phyloP scores from a whole-genome alignment of 2,888 invertebrate species.

The Nebria brevicollis region DNA sequence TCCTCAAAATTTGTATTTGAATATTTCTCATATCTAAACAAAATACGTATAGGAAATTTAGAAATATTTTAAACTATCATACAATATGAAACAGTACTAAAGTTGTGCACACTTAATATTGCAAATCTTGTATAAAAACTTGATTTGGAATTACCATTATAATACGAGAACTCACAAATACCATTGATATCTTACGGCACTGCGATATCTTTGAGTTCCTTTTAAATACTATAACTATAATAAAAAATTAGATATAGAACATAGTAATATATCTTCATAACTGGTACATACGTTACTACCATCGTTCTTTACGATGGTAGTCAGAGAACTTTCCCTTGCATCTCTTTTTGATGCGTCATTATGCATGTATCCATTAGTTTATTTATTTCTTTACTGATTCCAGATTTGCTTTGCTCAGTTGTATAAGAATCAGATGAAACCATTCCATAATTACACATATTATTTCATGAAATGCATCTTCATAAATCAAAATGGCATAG shows the following conservation, averaged over 20 bases:
- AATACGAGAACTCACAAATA: no score
- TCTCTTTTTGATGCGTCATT: conserved; percentile 1
- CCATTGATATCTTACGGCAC: no score
- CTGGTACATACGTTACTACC: conserved; percentile 4
- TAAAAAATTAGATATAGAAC: conserved; percentile 3
- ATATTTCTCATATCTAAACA: no score
- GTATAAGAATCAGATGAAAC: not conserved
- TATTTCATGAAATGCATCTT: not conserved
- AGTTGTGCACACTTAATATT: no score
- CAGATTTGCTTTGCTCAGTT: not conserved
- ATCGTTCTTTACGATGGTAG: not conserved
- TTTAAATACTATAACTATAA: conserved; percentile 13
- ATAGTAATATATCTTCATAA: conserved; percentile 39
- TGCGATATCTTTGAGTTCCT: no score
- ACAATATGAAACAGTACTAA: no score
- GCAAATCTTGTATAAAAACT: no score
- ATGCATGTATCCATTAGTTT: not conserved
- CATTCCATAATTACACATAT: not conserved
- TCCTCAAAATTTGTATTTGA: no score
- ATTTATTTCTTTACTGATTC: not conserved
- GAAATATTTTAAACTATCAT: no score
- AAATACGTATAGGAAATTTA: no score
- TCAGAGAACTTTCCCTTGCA: not conserved
- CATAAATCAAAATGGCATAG: no score
- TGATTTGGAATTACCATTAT: no score